phyloP scores from a whole-genome alignment of 1,140 invertebrate genomes.

The Pemphigus obesinymphae region DNA sequence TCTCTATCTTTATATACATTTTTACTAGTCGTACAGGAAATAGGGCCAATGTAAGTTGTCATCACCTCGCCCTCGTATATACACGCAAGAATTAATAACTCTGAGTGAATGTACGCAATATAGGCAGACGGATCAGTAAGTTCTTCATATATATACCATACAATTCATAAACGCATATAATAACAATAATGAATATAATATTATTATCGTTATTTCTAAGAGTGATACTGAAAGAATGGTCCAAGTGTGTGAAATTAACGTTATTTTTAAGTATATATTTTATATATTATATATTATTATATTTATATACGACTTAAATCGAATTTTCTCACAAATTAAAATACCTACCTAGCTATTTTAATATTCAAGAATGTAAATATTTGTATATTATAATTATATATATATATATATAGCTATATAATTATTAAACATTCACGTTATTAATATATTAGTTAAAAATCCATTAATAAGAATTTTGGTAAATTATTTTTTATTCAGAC shows the following conservation, averaged over 20 bases:
- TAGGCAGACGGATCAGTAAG: background rate
- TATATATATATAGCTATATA: too few species aligned
- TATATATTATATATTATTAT: background rate
- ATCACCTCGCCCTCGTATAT: constrained; percentile 32
- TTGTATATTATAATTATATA: too few species aligned
- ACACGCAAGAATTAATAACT: constrained; percentile 28
- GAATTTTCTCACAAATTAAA: too few species aligned
- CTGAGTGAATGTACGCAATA: background rate
- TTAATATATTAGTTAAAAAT: too few species aligned
- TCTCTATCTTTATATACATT: constrained; percentile 18
- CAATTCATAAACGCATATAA: constrained; percentile 3
- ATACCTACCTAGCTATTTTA: too few species aligned
- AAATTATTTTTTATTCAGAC: too few species aligned
- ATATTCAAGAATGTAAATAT: too few species aligned
- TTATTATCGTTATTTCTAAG: constrained; percentile 3
- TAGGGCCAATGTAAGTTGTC: constrained; percentile 39
- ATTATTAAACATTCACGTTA: too few species aligned
- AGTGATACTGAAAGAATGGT: constrained; percentile 9
- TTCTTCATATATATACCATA: background rate
- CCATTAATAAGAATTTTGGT: too few species aligned
- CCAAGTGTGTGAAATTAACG: background rate
- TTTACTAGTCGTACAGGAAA: constrained; percentile 36
- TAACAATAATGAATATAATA: constrained; percentile 12
- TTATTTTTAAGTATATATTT: background rate
- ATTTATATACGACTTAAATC: background rate